Evolutionary conservation across 2,797 vertebrate species (phyloP), one percentile per base, ranked within the genome.

Genomic region (Lacerta agilis): DNA sequence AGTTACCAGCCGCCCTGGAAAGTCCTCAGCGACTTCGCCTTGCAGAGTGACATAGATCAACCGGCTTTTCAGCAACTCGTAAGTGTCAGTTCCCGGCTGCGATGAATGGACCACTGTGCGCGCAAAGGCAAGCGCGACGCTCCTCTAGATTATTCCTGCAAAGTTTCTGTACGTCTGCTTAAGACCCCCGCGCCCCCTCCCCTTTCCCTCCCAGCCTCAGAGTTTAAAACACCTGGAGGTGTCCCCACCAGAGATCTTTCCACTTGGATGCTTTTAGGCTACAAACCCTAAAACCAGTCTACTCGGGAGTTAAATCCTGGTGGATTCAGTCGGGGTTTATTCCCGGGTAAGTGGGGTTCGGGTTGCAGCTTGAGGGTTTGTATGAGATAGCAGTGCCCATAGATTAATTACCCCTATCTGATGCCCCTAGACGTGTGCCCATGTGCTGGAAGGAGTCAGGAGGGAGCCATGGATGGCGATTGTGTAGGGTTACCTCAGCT

Each of bases 1-100:
- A 99, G 98, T 97, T 99, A 99, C 98, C 98, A 99, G 94, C 98
- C 98, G 1, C 98, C 98, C 88, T 99, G 98, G 98, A 99, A 99
- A 96, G 98, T 99, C 92, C 98, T 99, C 94, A 99, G 98, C 91
- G 98, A 99, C 97, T 99, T 99, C 96, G 98, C 98, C 77, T 95
- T 99, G 97, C 98, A 99, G 97, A 99, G 98, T 97, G 98, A 99
- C 97, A 99, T 99, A 94, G 98, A 99, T 93, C 98, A 99, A 96
- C 98, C 98, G 85, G 98, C 98, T 90, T 99, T 99, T 97, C 98
- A 99, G 93, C 98, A 99, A 96, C 98, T 99, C 98, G 98, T 99
- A 95, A 98, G 97, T 97, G 95, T 95, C 94, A 72, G 79, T 90
- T 94, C 93, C 90, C 89, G 79, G 18, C 27, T 1, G 85, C 58